Evolutionary conservation across 2,888 invertebrate species (phyloP).

Genomic region (Flexamia atlantica): DNA sequence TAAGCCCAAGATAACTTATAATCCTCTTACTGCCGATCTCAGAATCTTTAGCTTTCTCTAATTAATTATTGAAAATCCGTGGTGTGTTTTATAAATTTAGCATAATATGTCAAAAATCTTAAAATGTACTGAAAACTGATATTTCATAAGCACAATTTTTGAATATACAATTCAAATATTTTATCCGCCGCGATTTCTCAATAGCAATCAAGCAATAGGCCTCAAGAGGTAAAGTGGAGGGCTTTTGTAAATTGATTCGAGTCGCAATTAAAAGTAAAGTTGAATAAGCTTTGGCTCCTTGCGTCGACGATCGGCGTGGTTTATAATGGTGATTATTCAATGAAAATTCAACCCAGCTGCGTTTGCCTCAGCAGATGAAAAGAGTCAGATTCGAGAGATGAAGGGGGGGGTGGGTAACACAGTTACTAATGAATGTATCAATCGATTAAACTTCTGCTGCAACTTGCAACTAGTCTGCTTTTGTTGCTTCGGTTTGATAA

Average conservation of each 20-base stretch:
- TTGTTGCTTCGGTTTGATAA: background rate
- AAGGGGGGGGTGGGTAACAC: background rate
- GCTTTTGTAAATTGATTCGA: constrained; percentile 23
- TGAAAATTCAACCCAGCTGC: constrained; percentile 34
- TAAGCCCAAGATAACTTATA: too few relatives aligned
- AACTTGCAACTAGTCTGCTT: background rate
- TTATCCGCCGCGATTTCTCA: too few relatives aligned
- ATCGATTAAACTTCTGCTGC: background rate
- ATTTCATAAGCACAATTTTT: too few relatives aligned
- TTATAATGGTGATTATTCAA: constrained; percentile 23
- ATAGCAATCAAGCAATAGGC: constrained; percentile 13
- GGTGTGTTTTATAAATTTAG: too few relatives aligned
- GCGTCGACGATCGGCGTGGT: background rate
- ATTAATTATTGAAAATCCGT: too few relatives aligned
- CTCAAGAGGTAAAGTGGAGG: background rate
- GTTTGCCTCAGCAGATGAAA: background rate
- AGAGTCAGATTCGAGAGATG: background rate
- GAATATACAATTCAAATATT: too few relatives aligned
- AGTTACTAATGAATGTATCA: constrained; percentile 4
- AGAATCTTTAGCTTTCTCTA: too few relatives aligned
- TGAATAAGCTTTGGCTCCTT: background rate
- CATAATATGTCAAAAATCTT: too few relatives aligned
- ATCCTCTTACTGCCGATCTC: too few relatives aligned
- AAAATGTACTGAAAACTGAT: too few relatives aligned
- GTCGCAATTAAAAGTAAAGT: constrained; percentile 36